Percentiles rank a stretch among this genome's conserved stretches.
phyloP scores from a whole-genome alignment of 2,888 invertebrate species.

The Cremastinae sp. region DNA sequence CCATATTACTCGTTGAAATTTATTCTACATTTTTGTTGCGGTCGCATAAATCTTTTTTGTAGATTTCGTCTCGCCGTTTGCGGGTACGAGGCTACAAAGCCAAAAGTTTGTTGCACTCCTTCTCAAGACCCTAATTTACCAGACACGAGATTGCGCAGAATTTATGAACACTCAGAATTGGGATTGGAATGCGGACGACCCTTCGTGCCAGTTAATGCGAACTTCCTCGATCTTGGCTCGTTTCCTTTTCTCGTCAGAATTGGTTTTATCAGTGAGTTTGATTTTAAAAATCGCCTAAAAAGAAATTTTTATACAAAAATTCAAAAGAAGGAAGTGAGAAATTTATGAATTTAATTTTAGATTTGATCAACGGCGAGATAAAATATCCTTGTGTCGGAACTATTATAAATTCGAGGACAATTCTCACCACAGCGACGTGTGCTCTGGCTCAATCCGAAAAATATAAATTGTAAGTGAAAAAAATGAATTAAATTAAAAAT shows the following conservation, averaged over 20 bases:
- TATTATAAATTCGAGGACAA: constrained; percentile 83
- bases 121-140: constrained; percentile 41
- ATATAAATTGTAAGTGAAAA: constrained; percentile 86
- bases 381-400: constrained; percentile 90
- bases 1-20: background rate
- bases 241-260: constrained; percentile 90
- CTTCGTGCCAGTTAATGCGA: constrained; percentile 49
- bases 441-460: constrained; percentile 89
- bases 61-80: constrained; percentile 74
- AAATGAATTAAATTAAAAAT: constrained; percentile 15
- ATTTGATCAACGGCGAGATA: constrained; percentile 85
- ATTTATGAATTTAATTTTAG: constrained; percentile 81
- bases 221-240: constrained; percentile 82
- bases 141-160: constrained; percentile 18
- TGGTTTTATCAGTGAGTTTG: constrained; percentile 87
- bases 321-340: background rate
- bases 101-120: constrained; percentile 71
- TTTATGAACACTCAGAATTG: constrained; percentile 22
- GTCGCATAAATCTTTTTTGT: background rate
- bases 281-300: background rate
- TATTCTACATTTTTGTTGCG: background rate
- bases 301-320: constrained; percentile 12
- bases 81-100: constrained; percentile 67
- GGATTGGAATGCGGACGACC: constrained; percentile 46
- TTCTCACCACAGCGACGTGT: constrained; percentile 90